These are phyloP conservation scores for Cynocephalus volans DNA, from an alignment of 2,113 vertebrate species.

Conservation along the genomic window DNA sequence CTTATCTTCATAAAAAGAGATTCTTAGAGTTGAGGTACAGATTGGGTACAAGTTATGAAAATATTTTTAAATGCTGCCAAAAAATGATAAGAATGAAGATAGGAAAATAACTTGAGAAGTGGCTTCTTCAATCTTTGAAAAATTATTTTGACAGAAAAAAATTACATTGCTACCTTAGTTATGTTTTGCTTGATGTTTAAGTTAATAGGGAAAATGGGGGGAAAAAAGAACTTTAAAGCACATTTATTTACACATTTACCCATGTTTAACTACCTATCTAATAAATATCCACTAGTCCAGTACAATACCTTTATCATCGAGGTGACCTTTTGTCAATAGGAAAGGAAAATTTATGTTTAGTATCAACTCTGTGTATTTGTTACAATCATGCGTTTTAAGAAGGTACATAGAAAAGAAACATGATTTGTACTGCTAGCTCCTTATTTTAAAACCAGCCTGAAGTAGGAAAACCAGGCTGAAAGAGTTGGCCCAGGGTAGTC, in stretches of 20 bases:
- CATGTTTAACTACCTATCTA: not conserved
- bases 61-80: not conserved
- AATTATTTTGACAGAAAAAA: constrained; percentile 13
- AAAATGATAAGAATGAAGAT: constrained; percentile 36
- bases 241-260: not conserved
- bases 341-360: constrained; percentile 3
- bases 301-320: not conserved
- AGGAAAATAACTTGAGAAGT: not conserved
- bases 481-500: not conserved
- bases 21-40: not conserved
- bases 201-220: not conserved
- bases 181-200: constrained; percentile 24
- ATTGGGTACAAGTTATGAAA: not conserved
- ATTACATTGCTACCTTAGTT: not conserved
- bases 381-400: constrained; percentile 9
- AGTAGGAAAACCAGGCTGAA: not conserved
- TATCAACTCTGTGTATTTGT: not conserved
- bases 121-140: not conserved
- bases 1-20: constrained; percentile 24
- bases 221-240: not conserved
- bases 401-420: not conserved
- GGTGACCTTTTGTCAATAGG: not conserved
- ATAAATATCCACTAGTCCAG: not conserved
- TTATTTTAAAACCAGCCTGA: not conserved
- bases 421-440: not conserved